These are phyloP conservation scores for Parambassis ranga DNA, from an alignment of 2,797 vertebrate genomes.

Conservation along the genomic window DNA sequence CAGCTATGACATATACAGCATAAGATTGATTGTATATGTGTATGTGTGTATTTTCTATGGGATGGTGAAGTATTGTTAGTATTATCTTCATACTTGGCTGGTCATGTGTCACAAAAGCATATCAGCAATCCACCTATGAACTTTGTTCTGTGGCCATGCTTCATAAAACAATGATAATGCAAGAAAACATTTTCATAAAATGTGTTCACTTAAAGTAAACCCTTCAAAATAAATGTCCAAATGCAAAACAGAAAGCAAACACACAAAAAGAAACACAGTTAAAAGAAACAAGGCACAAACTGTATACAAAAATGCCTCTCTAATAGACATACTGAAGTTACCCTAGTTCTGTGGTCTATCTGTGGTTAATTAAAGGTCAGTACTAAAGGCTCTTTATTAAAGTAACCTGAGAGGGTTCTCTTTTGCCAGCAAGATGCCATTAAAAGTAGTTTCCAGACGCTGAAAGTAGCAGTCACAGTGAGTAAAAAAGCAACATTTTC, in stretches of 20 bases:
- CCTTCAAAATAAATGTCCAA: neutral
- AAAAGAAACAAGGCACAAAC: slow-evolving; percentile 69
- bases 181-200: slow-evolving; percentile 35
- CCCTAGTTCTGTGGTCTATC: slow-evolving; percentile 26
- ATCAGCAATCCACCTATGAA: neutral
- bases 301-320: slow-evolving; percentile 38
- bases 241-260: neutral
- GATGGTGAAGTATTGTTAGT: neutral
- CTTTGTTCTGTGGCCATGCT: slow-evolving; percentile 16
- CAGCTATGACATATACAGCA: neutral
- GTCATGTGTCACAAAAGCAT: neutral
- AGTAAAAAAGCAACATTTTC: slow-evolving; percentile 27
- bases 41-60: neutral
- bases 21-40: neutral
- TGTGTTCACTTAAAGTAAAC: too few relatives aligned
- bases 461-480: slow-evolving; percentile 64
- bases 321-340: slow-evolving; percentile 27
- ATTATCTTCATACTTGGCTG: neutral
- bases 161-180: slow-evolving; percentile 23
- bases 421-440: slow-evolving; percentile 43
- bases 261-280: slow-evolving; percentile 23
- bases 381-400: slow-evolving; percentile 61
- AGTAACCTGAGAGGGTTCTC: slow-evolving; percentile 70
- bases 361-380: slow-evolving; percentile 60
- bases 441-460: slow-evolving; percentile 43